Conservation (phyloP, 2,797 vertebrate species). For the Lepus townsendii region DNA sequence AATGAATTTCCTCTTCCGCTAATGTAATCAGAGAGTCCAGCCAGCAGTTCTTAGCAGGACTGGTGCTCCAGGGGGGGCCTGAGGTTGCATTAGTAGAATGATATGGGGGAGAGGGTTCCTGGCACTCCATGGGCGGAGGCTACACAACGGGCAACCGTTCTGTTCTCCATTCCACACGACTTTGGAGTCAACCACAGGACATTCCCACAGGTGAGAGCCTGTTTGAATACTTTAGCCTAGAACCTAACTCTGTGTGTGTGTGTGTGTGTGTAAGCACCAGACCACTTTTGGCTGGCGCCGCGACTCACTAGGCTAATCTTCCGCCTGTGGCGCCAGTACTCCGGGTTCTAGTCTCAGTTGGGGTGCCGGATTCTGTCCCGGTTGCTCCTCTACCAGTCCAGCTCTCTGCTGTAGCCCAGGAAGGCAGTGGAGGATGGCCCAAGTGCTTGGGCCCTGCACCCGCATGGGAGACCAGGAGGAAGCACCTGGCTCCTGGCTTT, state of each 20-base stretch:
- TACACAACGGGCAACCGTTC: neutral
- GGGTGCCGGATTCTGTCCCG: too few relatives aligned
- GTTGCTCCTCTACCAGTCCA: too few relatives aligned
- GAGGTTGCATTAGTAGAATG: neutral
- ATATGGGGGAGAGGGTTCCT: neutral
- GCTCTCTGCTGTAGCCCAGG: too few relatives aligned
- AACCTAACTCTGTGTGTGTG: neutral
- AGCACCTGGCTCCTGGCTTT: too few relatives aligned
- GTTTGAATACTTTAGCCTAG: conserved; percentile 4
- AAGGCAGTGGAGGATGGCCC: too few relatives aligned
- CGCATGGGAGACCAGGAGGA: too few relatives aligned
- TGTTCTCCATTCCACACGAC: neutral
- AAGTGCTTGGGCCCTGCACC: too few relatives aligned
- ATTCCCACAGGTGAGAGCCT: neutral
- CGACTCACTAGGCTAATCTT: too few relatives aligned
- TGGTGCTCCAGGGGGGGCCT: neutral
- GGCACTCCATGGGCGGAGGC: neutral
- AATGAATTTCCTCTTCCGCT: neutral
- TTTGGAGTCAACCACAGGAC: neutral
- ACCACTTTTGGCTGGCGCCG: too few relatives aligned
- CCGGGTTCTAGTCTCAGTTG: too few relatives aligned
- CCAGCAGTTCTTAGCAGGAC: neutral
- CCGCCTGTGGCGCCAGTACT: too few relatives aligned
- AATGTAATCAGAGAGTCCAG: neutral
- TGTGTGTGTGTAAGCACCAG: neutral